Percentiles rank a stretch among this genome's conserved stretches.
phyloP scores from a whole-genome alignment of 2,113 vertebrate species.

The Hippolais icterina region DNA sequence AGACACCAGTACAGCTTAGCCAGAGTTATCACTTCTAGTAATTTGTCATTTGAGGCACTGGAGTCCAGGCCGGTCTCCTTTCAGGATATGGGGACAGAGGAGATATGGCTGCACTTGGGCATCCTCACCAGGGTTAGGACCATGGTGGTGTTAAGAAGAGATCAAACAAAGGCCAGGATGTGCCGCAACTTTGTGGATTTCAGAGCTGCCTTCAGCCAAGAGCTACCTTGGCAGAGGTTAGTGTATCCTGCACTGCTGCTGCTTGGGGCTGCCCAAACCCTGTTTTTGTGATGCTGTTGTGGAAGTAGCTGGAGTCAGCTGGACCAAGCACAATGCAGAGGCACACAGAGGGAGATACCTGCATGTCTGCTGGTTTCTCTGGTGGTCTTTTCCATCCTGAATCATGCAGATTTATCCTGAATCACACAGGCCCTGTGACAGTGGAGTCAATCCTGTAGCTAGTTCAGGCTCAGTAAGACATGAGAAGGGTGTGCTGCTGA shows the following conservation, averaged over 20 bases:
- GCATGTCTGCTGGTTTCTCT: background rate
- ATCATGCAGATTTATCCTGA: background rate
- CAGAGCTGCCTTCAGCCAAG: background rate
- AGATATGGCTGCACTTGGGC: background rate
- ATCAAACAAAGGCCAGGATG: background rate
- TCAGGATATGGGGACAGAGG: background rate
- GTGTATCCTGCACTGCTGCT: background rate
- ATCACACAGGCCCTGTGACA: background rate
- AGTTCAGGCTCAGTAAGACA: background rate
- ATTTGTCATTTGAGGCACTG: background rate
- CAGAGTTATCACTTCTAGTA: background rate
- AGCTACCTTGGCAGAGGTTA: background rate
- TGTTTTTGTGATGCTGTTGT: rapidly evolving
- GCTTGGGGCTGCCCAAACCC: background rate
- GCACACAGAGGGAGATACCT: background rate
- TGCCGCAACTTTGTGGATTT: background rate
- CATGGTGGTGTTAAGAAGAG: background rate
- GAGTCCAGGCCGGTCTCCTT: background rate
- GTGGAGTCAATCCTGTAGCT: background rate
- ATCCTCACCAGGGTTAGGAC: background rate
- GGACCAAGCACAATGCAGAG: background rate
- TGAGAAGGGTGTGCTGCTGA: background rate
- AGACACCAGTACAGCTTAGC: background rate
- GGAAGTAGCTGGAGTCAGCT: background rate
- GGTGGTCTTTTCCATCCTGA: background rate